Evolutionary conservation across 1,140 invertebrate genomes (phyloP), one percentile per base, ranked within the genome.

Genomic region (Paraescarpia echinospica): DNA sequence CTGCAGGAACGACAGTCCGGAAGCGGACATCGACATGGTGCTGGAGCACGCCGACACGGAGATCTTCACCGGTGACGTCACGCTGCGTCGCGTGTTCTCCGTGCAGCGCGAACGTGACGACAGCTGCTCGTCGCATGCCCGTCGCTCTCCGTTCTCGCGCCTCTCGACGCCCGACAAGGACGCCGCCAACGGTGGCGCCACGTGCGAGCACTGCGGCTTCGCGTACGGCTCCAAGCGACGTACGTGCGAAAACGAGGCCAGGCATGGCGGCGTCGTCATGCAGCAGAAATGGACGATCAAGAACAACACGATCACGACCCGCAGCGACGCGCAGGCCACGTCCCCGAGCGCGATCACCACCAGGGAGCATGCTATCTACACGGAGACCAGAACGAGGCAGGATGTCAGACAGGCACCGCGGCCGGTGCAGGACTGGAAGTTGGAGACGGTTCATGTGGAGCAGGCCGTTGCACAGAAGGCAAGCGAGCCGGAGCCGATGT

Each of bases 41-140:
- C 91, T 91, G 91, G 91, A 91, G 35, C 35, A 91, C 35, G 91
- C 91, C 18, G 91, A 91, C 91, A 41, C 91, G 34, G 91, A 91
- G 91, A 91, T 35, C 33, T 91, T 35, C 51, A 48, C 91, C 35
- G 91, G 91, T 35, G 91, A 91, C 51, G 91, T 48, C 34, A 91
- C 91, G 6, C 91, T 91, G 8, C 33, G 35, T n/a, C 91, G 91
- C 91, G 35, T 91, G 34, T 91, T 91, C 35, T 91, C 91, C 8
- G 51, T 91, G 14, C 91, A 35, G 33, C 91, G 35, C 31, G 35
- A 91, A 22, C 34, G 33, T 4, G 91, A 91, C 33, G 91, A 33
- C 5, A 34, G 34, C 6, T 34, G 90, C 90, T 9, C 1, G 59
- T 77, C 59, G 27, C 59, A 77, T 18, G 14, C 59, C 8, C 59